A percentile compares a stretch with the other conserved stretches of the same genome.
phyloP scores from a whole-genome alignment of 2,888 invertebrate species.

The Hemicrepidius hirtus region DNA sequence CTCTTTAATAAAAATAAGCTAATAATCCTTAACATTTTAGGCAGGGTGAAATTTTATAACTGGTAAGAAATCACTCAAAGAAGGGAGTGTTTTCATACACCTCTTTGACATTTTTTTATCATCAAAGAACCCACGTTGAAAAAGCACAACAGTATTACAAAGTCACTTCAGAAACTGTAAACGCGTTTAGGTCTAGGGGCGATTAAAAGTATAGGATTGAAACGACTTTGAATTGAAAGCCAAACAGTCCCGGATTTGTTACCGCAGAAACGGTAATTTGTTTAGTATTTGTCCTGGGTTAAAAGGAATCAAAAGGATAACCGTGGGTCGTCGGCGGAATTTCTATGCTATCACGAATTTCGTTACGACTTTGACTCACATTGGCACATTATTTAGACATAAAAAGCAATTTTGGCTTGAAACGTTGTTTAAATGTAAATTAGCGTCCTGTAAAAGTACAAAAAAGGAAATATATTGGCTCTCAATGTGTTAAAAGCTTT shows the following conservation, averaged over 20 bases:
- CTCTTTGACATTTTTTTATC: not conserved
- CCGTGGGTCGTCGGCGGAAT: not conserved
- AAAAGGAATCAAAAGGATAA: conserved; percentile 23
- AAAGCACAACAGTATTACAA: conserved; percentile 6
- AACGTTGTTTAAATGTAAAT: conserved; percentile 31
- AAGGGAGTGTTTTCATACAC: not conserved
- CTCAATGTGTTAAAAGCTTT: not conserved
- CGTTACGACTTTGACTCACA: conserved; percentile 8
- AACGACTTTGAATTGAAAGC: not conserved
- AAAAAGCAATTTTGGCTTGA: conserved; percentile 26
- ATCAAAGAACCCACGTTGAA: conserved; percentile 2
- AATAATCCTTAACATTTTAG: too few relatives aligned
- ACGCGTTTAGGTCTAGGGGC: not conserved
- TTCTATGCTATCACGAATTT: conserved; percentile 20
- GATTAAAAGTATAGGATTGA: conserved; percentile 8
- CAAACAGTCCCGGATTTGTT: conserved; percentile 9
- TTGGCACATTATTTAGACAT: conserved; percentile 2
- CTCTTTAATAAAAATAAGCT: too few relatives aligned
- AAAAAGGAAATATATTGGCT: conserved; percentile 1
- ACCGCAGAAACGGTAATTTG: conserved; percentile 14
- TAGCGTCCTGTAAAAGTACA: not conserved
- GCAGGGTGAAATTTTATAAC: not conserved
- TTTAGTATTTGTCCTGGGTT: conserved; percentile 4
- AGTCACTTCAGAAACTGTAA: conserved; percentile 11
- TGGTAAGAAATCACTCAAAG: not conserved